Percentiles rank a stretch among this genome's conserved stretches.
Evolutionary conservation across 2,888 invertebrate species (phyloP).

Genomic region (Adelphocoris suturalis): DNA sequence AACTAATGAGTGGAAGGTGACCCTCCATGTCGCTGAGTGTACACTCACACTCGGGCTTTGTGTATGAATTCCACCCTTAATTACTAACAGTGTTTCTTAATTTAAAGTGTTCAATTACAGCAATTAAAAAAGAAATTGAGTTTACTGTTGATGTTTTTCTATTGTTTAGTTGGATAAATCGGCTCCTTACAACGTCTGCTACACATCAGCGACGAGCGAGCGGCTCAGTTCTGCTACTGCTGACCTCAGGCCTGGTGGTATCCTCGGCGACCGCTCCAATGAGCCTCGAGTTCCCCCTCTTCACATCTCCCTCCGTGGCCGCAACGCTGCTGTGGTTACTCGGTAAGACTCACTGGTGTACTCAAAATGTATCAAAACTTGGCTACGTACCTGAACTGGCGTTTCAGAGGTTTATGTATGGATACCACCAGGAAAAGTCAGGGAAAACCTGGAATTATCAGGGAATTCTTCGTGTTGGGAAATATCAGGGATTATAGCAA

Average conservation of each 20-base stretch:
- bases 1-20: too few relatives aligned
- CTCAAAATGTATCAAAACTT: background rate
- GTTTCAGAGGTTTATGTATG: too few relatives aligned
- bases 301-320: conserved; percentile 91
- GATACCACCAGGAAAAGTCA: too few relatives aligned
- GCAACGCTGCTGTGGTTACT: conserved; percentile 84
- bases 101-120: too few relatives aligned
- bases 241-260: background rate
- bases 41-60: too few relatives aligned
- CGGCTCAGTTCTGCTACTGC: background rate
- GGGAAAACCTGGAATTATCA: too few relatives aligned
- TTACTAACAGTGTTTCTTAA: too few relatives aligned
- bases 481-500: too few relatives aligned
- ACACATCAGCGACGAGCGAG: conserved; percentile 41
- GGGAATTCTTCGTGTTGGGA: too few relatives aligned
- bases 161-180: conserved; percentile 63
- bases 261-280: conserved; percentile 77
- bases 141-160: background rate
- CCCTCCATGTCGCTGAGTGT: too few relatives aligned
- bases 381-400: background rate
- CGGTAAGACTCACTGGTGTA: conserved; percentile 44
- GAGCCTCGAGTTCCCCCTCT: conserved; percentile 92
- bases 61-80: too few relatives aligned
- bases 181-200: conserved; percentile 65
- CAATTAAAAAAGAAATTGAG: too few relatives aligned